phyloP scores from a whole-genome alignment of 2,888 invertebrate genomes.

The Ichneumoninae sp. region DNA sequence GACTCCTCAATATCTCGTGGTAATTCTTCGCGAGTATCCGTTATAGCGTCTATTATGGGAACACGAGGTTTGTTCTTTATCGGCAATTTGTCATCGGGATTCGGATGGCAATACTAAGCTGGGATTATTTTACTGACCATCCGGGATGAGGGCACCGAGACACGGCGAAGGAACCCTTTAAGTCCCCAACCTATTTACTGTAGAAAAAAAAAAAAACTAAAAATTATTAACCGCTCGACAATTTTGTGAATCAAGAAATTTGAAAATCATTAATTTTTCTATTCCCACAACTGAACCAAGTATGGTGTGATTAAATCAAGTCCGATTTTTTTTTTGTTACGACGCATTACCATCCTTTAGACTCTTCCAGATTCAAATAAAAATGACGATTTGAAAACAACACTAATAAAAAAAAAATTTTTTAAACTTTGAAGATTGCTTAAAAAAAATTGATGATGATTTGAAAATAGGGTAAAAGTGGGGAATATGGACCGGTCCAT shows the following conservation, averaged over 20 bases:
- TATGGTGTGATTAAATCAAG: neutral
- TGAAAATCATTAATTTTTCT: neutral
- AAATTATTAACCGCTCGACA: neutral
- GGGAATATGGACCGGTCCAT: no score
- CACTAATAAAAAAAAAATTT: no score
- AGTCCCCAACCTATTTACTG: neutral
- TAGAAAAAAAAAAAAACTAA: neutral
- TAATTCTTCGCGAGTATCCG: slow-evolving; percentile 11
- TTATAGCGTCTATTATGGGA: neutral
- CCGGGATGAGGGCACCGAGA: no score
- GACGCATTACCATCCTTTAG: no score
- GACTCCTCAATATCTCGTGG: slow-evolving; percentile 21
- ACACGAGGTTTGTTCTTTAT: neutral
- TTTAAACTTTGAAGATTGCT: no score
- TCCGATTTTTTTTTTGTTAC: neutral
- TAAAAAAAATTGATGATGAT: no score
- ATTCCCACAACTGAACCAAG: neutral
- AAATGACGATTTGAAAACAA: no score
- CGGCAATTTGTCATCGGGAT: slow-evolving; percentile 3
- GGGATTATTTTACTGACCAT: neutral
- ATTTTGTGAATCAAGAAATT: neutral
- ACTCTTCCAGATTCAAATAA: no score
- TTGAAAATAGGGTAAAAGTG: no score
- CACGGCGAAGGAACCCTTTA: neutral
- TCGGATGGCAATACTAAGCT: neutral